Percentiles rank a stretch among this genome's conserved stretches.
These are phyloP conservation scores for Argynnis bischoffii DNA, from an alignment of 2,888 invertebrate genomes.

Conservation along the genomic window DNA sequence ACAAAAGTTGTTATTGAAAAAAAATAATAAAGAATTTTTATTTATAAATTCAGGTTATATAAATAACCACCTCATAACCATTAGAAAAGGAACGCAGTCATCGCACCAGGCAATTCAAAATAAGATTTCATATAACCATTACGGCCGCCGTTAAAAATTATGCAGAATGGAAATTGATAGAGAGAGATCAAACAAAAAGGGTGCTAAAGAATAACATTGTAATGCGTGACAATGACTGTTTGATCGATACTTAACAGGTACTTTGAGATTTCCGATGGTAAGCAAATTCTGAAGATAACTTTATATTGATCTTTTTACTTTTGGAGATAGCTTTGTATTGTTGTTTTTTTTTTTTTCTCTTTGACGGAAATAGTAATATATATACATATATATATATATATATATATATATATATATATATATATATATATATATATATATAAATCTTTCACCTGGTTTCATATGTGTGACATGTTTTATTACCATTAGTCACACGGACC, in stretches of 20 bases:
- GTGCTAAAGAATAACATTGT: constrained; percentile 43
- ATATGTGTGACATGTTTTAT: too few relatives aligned
- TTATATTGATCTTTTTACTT: constrained; percentile 22
- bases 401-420: too few relatives aligned
- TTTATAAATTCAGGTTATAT: too few relatives aligned
- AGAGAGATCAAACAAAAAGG: constrained; percentile 43
- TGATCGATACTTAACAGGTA: constrained; percentile 58
- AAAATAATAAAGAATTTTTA: too few relatives aligned
- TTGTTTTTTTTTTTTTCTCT: too few relatives aligned
- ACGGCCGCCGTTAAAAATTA: constrained; percentile 31
- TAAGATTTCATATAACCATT: constrained; percentile 20
- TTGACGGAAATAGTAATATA: too few relatives aligned
- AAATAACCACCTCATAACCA: background rate
- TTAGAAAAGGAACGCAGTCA: background rate
- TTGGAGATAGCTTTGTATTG: too few relatives aligned
- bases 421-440: too few relatives aligned
- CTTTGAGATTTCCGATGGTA: constrained; percentile 47
- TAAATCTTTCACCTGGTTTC: too few relatives aligned
- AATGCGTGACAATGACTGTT: constrained; percentile 53
- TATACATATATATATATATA: too few relatives aligned
- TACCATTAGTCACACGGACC: too few relatives aligned
- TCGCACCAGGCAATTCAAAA: constrained; percentile 11
- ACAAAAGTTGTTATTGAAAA: too few relatives aligned
- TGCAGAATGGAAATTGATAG: constrained; percentile 41
- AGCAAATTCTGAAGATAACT: constrained; percentile 55